Evolutionary conservation across 2,113 vertebrate genomes (phyloP), one percentile per base, ranked within the genome.

Genomic region (Syngnathoides biaculeatus): DNA sequence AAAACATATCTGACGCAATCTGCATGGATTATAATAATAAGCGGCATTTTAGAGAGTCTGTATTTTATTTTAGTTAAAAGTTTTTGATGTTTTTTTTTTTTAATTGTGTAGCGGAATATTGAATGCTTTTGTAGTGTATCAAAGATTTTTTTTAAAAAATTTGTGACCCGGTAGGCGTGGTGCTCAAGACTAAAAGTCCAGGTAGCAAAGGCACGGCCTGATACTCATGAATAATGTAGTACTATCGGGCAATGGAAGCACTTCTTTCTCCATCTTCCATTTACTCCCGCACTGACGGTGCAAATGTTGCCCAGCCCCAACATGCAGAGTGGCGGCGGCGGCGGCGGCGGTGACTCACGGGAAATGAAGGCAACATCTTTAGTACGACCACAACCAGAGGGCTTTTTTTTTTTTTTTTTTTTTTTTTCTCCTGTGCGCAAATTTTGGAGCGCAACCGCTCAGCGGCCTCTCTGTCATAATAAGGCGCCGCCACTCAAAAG

Each of bases 401-500:
- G 71, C 56, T 45, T 76, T 73, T 73, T 78, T 70, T 73, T 79
- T 73, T 73, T 79, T 75, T 80, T 9, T 12, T 47, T 13, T 47
- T 10, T 43, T 10, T 43, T n/a, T n/a, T n/a, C n/a, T 15, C 8
- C 1, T 9, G 48, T 9, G 2, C 64, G 71, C 79, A 74, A 74
- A 68, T 77, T 75, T 74, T 69, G 71, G 77, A 71, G 64, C 68
- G 72, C 67, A 71, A 73, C 71, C 81, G 74, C 78, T 64, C 83
- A 65, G 66, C 77, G 72, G 72, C 74, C 38, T 79, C 80, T 76
- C 71, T 55, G 79, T 82, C 84, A 86, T 80, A 84, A 84, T 72
- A 70, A 80, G 72, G 72, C 78, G 74, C 80, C 83, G 84, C 74
- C 83, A 87, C 72, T 88, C 88, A 87, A 57, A 79, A 73, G 27